phyloP scores from a whole-genome alignment of 2,888 invertebrate genomes.

The Tuberolachnus salignus region DNA sequence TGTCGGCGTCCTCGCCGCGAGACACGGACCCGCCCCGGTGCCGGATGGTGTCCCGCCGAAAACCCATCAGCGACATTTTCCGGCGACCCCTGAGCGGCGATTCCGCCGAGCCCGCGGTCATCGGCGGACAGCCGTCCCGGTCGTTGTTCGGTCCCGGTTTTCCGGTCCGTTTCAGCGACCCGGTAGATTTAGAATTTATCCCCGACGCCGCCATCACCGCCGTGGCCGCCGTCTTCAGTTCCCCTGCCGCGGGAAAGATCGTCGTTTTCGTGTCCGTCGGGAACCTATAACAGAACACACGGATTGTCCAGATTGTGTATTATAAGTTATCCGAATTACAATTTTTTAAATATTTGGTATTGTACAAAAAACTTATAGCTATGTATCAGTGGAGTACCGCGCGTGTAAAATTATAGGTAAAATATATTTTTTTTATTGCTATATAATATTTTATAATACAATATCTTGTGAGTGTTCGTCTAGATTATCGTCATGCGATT shows the following conservation, averaged over 20 bases:
- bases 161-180: slow-evolving; percentile 8
- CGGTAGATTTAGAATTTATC: not conserved
- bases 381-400: too few relatives aligned
- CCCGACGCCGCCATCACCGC: not conserved
- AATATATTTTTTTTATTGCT: too few relatives aligned
- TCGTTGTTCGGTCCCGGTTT: slow-evolving; percentile 3
- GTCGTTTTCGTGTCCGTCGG: slow-evolving; percentile 17
- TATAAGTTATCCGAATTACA: too few relatives aligned
- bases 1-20: slow-evolving; percentile 71
- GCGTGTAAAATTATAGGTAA: too few relatives aligned
- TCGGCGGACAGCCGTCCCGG: slow-evolving; percentile 60
- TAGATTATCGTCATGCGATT: too few relatives aligned
- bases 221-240: not conserved
- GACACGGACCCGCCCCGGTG: slow-evolving; percentile 63
- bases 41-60: slow-evolving; percentile 59
- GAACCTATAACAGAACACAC: not conserved
- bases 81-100: slow-evolving; percentile 43
- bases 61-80: slow-evolving; percentile 35
- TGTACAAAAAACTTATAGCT: too few relatives aligned
- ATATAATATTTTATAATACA: too few relatives aligned
- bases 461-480: too few relatives aligned
- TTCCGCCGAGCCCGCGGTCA: slow-evolving; percentile 16
- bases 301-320: too few relatives aligned
- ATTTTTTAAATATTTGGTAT: too few relatives aligned
- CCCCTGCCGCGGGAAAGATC: not conserved